Percentiles rank a stretch among this genome's conserved stretches.
These are phyloP conservation scores for Brachionus rotundiformis DNA, from an alignment of 1,140 invertebrate genomes.

Conservation along the genomic window DNA sequence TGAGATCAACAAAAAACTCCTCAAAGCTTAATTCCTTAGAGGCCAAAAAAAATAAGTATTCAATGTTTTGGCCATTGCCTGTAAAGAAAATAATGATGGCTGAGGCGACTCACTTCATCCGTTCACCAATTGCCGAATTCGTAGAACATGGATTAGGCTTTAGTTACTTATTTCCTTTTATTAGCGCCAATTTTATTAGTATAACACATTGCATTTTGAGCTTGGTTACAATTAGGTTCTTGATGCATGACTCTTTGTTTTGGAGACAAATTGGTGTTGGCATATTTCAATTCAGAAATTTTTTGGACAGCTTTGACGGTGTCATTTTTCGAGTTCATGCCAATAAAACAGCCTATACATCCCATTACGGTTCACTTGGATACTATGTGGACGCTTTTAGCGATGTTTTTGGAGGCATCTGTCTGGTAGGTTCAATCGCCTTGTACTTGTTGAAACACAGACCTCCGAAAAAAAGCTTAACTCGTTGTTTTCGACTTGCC, in stretches of 20 bases:
- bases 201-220: conserved; percentile 57
- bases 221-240: conserved; percentile 57
- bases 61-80: conserved; percentile 57
- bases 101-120: conserved; percentile 58
- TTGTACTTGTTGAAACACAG: conserved; percentile 36
- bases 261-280: conserved; percentile 57
- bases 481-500: neutral
- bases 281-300: conserved; percentile 58
- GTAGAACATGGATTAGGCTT: conserved; percentile 59
- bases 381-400: conserved; percentile 58
- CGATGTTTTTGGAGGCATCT: conserved; percentile 57
- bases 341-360: conserved; percentile 54
- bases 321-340: conserved; percentile 57
- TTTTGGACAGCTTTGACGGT: conserved; percentile 60
- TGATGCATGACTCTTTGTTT: conserved; percentile 57
- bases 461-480: conserved; percentile 22
- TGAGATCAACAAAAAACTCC: conserved; percentile 53
- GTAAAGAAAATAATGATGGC: conserved; percentile 61
- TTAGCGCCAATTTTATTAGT: conserved; percentile 60
- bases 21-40: neutral
- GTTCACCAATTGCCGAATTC: conserved; percentile 57
- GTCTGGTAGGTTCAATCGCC: conserved; percentile 53
- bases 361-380: conserved; percentile 57
- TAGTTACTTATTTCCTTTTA: conserved; percentile 58
- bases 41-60: neutral